Evolutionary conservation across 1,140 invertebrate species (phyloP).

Genomic region (Vanessa atalanta): DNA sequence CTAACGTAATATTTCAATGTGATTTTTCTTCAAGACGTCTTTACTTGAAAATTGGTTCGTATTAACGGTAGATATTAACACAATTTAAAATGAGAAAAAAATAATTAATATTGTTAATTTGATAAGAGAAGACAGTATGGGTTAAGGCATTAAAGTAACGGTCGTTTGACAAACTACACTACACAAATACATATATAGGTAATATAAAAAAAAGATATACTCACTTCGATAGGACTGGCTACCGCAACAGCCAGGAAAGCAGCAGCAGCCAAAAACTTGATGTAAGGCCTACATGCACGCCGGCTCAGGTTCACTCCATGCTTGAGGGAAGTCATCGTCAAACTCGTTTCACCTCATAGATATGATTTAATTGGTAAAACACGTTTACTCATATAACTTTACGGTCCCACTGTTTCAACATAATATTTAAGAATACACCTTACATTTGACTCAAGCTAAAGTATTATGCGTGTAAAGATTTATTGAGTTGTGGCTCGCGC

Average conservation of each 20-base stretch:
- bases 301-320: constrained; percentile 82
- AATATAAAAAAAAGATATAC: constrained; percentile 30
- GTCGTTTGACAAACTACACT: too few species aligned
- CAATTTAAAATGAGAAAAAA: too few species aligned
- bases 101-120: too few species aligned
- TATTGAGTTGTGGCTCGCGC: constrained; percentile 8
- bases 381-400: constrained; percentile 29
- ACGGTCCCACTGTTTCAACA: constrained; percentile 15
- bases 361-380: constrained; percentile 23
- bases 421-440: constrained; percentile 15
- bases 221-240: constrained; percentile 66
- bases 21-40: too few species aligned
- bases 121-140: too few species aligned
- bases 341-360: constrained; percentile 61
- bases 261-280: constrained; percentile 52
- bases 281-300: constrained; percentile 78
- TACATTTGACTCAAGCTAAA: constrained; percentile 17
- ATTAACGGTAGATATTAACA: too few species aligned
- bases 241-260: constrained; percentile 47
- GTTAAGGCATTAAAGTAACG: too few species aligned
- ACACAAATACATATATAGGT: neutral
- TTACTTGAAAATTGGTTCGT: too few species aligned
- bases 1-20: too few species aligned
- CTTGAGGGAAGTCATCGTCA: constrained; percentile 80
- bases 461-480: constrained; percentile 11